Conservation (phyloP, 2,113 vertebrate species). For the Chaetops frenatus region DNA sequence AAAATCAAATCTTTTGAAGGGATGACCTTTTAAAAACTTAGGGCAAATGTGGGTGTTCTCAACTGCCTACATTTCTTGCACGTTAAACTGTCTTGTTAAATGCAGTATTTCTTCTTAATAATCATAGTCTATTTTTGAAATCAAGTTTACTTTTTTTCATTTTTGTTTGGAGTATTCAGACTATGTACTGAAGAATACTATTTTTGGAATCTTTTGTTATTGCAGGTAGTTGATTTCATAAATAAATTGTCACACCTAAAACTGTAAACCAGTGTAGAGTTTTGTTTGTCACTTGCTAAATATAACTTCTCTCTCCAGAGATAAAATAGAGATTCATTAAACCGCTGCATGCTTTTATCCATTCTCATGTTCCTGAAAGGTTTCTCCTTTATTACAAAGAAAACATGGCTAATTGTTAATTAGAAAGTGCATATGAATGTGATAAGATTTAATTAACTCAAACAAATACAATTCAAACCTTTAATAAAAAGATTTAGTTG, state of each 20-base stretch:
- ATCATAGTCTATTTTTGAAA: not conserved
- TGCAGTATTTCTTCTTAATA: not conserved
- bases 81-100: not conserved
- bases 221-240: not conserved
- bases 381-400: conserved; percentile 60
- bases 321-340: conserved; percentile 50
- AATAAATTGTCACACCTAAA: not conserved
- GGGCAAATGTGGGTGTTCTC: not conserved
- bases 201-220: not conserved
- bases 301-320: conserved; percentile 24
- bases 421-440: conserved; percentile 43
- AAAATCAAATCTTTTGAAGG: not conserved
- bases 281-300: conserved; percentile 15
- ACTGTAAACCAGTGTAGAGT: not conserved
- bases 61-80: not conserved
- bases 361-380: conserved; percentile 34
- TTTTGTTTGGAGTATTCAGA: not conserved
- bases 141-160: not conserved
- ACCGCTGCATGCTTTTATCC: not conserved
- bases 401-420: conserved; percentile 62
- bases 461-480: conserved; percentile 48
- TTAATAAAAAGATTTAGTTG: conserved; percentile 25
- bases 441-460: conserved; percentile 64
- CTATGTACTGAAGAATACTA: not conserved
- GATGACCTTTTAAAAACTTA: not conserved